Base-by-base conservation (phyloP, 2,797 vertebrate genomes). In the Ctenosaura bakeri region DNA sequence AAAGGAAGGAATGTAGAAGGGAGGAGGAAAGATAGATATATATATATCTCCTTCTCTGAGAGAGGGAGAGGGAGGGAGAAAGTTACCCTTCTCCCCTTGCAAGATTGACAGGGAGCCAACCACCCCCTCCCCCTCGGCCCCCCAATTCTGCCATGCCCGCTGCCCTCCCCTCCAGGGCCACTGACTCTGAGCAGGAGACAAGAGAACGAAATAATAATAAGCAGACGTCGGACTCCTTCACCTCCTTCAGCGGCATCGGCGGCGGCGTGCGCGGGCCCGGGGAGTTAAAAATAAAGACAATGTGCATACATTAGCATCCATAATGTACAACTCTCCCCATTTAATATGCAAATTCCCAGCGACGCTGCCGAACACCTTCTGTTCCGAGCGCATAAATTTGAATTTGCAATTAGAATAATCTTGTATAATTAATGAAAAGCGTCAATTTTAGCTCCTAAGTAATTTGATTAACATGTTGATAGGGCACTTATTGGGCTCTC, bases 381-480 rank as follows among this genome's bases (percentile, higher is more conserved):
- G 98, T 98, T 99, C 98, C 89, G 95, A 97, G 97, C 96, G 98
- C 98, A 99, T 98, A 98, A 97, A 99, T 99, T 98, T 98, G 98
- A 98, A 99, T 98, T 97, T 97, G 97, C 98, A 98, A 99, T 99
- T 99, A 98, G 98, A 98, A 98, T 98, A 98, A 98, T 99, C 98
- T 98, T 98, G 98, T 98, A 98, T 98, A 99, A 99, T 99, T 99
- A 99, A 99, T 99, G 98, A 98, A 98, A 98, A 98, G 97, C 97
- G 97, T 98, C 98, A 98, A 97, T 98, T 98, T 98, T 98, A 98
- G 98, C 98, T 98, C 97, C 97, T 97, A 97, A 97, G 98, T 98
- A 98, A 98, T 99, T 98, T 98, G 98, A 98, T 98, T 98, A 99
- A 98, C 98, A 98, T 98, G 98, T 98, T 98, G 98, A 98, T 97